Conservation (phyloP, 2,888 invertebrate genomes). For the Troides oblongomaculatus region DNA sequence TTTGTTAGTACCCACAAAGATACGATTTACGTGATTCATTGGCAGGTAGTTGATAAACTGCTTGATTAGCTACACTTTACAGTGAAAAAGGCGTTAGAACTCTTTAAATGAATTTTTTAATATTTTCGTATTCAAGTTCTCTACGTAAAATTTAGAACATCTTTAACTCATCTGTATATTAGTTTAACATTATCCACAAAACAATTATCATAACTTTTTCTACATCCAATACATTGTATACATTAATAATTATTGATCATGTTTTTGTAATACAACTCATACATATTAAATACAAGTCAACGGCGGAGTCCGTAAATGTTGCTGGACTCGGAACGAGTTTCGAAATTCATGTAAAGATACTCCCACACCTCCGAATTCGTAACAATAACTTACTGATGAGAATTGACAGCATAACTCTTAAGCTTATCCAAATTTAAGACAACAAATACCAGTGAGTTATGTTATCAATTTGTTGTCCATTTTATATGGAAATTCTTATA, state of each 20-base stretch:
- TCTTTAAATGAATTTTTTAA: too few relatives aligned
- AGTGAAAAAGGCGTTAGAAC: background rate
- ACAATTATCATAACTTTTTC: background rate
- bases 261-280: background rate
- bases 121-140: too few relatives aligned
- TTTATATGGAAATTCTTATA: background rate
- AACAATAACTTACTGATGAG: constrained; percentile 23
- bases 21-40: constrained; percentile 12
- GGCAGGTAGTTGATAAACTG: background rate
- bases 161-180: too few relatives aligned
- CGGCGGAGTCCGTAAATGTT: background rate
- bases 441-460: constrained; percentile 2
- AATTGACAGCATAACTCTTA: constrained; percentile 7
- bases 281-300: constrained; percentile 13
- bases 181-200: background rate
- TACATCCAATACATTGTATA: background rate
- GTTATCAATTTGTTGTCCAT: constrained; percentile 1
- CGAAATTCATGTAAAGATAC: constrained; percentile 8
- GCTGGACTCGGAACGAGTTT: constrained; percentile 8
- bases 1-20: background rate
- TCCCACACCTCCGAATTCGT: constrained; percentile 8
- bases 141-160: too few relatives aligned
- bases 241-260: constrained; percentile 11
- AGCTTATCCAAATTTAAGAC: constrained; percentile 13
- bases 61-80: background rate